A percentile compares a stretch with the other conserved stretches of the same genome.
Evolutionary conservation across 2,797 vertebrate genomes (phyloP).

Genomic region (Tinamus major): DNA sequence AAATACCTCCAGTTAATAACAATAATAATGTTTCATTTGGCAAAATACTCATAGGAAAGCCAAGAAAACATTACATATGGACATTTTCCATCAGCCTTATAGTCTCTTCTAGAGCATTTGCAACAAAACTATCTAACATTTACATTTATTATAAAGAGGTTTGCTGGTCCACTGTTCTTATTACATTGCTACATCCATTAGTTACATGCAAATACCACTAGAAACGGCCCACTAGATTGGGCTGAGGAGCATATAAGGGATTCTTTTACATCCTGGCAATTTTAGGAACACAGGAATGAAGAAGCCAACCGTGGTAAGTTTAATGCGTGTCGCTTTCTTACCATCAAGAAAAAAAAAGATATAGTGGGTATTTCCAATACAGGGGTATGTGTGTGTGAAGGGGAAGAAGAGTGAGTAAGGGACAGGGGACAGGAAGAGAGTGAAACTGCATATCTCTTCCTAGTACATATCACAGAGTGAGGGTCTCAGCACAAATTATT

Average conservation of each 20-base stretch:
- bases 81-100: not conserved
- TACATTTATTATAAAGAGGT: not conserved
- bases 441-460: constrained; percentile 17
- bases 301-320: not conserved
- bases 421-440: not conserved
- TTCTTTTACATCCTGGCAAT: not conserved
- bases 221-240: not conserved
- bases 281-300: not conserved
- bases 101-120: not conserved
- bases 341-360: not conserved
- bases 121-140: not conserved
- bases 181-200: not conserved
- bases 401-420: not conserved
- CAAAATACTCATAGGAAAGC: not conserved
- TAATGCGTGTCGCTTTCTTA: not conserved
- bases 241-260: not conserved
- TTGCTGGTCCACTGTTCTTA: not conserved
- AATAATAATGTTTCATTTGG: not conserved
- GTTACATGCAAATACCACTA: not conserved
- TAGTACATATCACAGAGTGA: not conserved
- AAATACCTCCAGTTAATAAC: not conserved
- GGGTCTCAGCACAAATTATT: constrained; percentile 40
- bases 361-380: not conserved
- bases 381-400: not conserved
- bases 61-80: not conserved